Evolutionary conservation across 1,140 invertebrate genomes (phyloP).

Genomic region (Hycleus cichorii): DNA sequence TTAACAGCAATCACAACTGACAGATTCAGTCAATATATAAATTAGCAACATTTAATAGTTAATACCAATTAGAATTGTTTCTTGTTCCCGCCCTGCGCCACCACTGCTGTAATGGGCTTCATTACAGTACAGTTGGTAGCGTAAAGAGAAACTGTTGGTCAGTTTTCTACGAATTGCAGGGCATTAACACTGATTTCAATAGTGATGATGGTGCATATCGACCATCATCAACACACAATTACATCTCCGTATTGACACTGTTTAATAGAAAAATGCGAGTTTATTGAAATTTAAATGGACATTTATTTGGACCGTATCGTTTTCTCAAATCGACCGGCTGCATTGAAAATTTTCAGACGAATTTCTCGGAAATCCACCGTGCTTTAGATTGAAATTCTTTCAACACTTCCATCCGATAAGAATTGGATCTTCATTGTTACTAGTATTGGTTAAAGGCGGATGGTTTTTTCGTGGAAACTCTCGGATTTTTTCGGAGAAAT

Average conservation of each 20-base stretch:
- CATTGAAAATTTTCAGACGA: too few species aligned
- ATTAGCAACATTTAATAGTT: conserved; percentile 12
- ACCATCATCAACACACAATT: conserved; percentile 4
- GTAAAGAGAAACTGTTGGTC: conserved; percentile 18
- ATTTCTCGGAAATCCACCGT: too few species aligned
- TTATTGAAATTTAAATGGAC: too few species aligned
- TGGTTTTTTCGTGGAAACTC: conserved; percentile 8
- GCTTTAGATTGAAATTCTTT: too few species aligned
- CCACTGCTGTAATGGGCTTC: too few species aligned
- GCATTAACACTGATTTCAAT: conserved; percentile 11
- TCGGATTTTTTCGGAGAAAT: conserved; percentile 6
- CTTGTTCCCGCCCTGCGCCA: too few species aligned
- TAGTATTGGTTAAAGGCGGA: too few species aligned
- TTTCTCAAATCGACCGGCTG: too few species aligned
- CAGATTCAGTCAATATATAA: conserved; percentile 8
- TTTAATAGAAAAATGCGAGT: too few species aligned
- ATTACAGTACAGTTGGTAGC: conserved; percentile 9
- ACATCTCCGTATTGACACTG: not conserved
- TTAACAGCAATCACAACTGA: conserved; percentile 18
- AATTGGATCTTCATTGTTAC: too few species aligned
- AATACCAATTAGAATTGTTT: not conserved
- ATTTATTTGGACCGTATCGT: too few species aligned
- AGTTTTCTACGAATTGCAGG: conserved; percentile 21
- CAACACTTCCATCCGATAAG: too few species aligned
- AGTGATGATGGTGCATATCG: conserved; percentile 19